Evolutionary conservation across 1,140 invertebrate species (phyloP), one percentile per base, ranked within the genome.

Genomic region (Drosophila truncata): DNA sequence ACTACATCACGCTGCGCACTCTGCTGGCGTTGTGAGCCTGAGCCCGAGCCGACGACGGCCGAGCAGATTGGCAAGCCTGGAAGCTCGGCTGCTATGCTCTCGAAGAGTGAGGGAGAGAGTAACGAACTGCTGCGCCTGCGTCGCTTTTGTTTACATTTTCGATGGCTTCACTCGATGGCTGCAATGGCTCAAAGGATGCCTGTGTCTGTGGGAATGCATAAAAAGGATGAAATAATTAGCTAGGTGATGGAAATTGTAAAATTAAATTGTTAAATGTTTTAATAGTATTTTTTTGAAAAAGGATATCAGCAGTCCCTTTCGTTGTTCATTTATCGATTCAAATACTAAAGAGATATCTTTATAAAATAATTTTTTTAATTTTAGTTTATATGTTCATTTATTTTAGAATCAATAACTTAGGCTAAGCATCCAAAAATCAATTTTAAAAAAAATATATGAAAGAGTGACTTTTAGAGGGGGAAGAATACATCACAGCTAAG

Each of bases 131-230:
- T 87, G 84, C 84, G 84, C 84, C 65, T 90, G 84, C 84, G 84
- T 83, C 76, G 63, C 73, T 78, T 84, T 88, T 88, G 84, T 88
- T 88, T 88, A 88, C 84, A 88, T 88, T 90, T 88, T 88, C 70
- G 69, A 84, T 72, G 55, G 57, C 63, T 76, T 77, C 49, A 52
- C 20, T 78, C 18, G 47, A 64, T 67, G 63, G 57, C 64, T 73
- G 42, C 47, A 60, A 73, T 63, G 57, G 67, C 55, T 78, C 42
- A 74, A 74, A 88, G 44, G 54, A 60, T 72, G 67, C 23, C 70
- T 49, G 39, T n/a, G 67, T 37, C 83, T 87, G 84, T 39, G 69
- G 54, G 31, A 54, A 23, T 16, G 20, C 33, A 55, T 55, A 37
- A 41, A 31, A 55, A 59, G 52, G 20, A 55, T 55, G 5, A 55